Evolutionary conservation across 2,113 vertebrate genomes (phyloP).

Genomic region (Baryphthengus martii): DNA sequence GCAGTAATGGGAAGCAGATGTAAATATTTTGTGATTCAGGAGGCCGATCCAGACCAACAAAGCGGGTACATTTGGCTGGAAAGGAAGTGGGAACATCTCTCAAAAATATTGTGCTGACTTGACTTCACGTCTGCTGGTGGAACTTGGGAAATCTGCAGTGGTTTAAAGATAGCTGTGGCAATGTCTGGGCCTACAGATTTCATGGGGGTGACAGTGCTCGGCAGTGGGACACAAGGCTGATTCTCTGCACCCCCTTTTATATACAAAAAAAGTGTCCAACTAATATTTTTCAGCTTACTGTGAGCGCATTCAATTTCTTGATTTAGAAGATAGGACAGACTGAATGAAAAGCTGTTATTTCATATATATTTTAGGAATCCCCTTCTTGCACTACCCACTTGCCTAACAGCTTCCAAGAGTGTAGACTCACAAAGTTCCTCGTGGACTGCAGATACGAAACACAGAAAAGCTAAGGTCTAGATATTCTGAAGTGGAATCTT

Average conservation of each 20-base stretch:
- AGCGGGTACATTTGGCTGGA: background rate
- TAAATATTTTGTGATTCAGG: background rate
- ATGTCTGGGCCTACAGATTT: background rate
- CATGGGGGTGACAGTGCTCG: background rate
- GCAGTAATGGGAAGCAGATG: background rate
- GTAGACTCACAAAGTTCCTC: background rate
- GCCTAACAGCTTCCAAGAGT: background rate
- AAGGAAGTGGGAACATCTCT: background rate
- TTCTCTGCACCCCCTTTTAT: background rate
- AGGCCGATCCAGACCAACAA: background rate
- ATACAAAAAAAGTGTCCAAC: background rate
- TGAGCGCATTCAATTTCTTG: background rate
- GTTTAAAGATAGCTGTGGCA: background rate
- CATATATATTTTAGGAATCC: background rate
- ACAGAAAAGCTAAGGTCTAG: background rate
- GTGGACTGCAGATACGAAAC: fast-evolving
- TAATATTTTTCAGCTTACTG: background rate
- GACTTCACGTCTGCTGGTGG: background rate
- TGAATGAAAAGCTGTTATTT: background rate
- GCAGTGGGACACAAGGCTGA: background rate
- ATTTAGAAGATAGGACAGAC: background rate
- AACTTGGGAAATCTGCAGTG: background rate
- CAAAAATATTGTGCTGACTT: background rate
- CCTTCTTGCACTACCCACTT: background rate
- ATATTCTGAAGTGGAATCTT: background rate